These are phyloP conservation scores for Gavialis gangeticus DNA, from an alignment of 2,113 vertebrate genomes.

Conservation along the genomic window DNA sequence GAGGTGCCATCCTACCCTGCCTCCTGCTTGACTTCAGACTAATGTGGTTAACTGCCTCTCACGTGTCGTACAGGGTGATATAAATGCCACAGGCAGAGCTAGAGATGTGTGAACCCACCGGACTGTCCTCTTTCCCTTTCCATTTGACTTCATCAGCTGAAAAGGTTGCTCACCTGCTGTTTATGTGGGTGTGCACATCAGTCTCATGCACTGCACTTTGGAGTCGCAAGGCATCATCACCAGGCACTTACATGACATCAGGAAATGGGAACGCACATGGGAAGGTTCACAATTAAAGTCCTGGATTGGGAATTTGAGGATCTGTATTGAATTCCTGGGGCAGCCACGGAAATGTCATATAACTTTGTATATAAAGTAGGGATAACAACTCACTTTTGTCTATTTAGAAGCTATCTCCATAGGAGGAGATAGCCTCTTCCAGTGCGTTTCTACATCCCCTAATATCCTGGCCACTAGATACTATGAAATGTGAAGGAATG, in stretches of 20 bases:
- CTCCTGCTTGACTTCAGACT: too few species aligned
- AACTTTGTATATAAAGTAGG: background rate
- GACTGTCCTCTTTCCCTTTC: background rate
- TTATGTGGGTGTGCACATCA: background rate
- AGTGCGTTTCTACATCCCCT: background rate
- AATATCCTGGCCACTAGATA: background rate
- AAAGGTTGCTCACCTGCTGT: background rate
- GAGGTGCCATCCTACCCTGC: too few species aligned
- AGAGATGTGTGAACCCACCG: too few species aligned
- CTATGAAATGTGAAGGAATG: slow-evolving; percentile 5
- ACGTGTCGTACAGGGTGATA: too few species aligned
- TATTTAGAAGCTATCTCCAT: background rate
- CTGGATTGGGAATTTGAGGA: background rate
- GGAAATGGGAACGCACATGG: background rate
- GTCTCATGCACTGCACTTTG: background rate
- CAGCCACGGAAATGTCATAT: background rate
- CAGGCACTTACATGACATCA: background rate
- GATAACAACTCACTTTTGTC: background rate
- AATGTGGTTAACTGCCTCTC: too few species aligned
- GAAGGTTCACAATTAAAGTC: background rate
- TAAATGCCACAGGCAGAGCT: too few species aligned
- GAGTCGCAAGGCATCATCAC: background rate
- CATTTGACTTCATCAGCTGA: background rate
- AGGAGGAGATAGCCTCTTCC: background rate
- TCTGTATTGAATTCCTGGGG: background rate